phyloP scores from a whole-genome alignment of 92 coral and sea anemone genomes.

The Virgularia gustaviana region DNA sequence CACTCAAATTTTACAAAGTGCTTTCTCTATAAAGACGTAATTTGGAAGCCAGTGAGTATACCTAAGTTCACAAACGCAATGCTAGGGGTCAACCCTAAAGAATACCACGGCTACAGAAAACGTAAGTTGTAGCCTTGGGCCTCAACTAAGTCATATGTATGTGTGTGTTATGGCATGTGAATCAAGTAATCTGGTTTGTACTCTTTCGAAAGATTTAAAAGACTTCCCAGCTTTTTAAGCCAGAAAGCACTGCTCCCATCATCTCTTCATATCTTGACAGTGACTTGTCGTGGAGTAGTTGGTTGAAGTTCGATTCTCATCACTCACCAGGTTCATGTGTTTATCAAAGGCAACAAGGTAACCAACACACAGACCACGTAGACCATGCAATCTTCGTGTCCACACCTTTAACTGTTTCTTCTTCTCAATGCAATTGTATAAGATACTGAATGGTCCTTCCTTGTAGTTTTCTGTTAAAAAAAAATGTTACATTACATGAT shows the following conservation, averaged over 20 bases:
- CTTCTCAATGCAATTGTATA: constrained; percentile 80
- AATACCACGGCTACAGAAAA: too few species aligned
- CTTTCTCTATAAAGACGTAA: too few species aligned
- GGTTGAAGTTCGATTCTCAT: background rate
- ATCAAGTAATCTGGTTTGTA: constrained; percentile 7
- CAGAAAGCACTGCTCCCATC: background rate
- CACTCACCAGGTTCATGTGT: constrained; percentile 94
- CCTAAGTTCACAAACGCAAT: too few species aligned
- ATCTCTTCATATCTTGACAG: background rate
- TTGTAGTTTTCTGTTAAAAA: constrained; percentile 52
- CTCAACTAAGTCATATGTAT: too few species aligned
- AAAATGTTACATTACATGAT: too few species aligned
- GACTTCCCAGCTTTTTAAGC: background rate
- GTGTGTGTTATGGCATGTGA: background rate
- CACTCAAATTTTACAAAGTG: too few species aligned
- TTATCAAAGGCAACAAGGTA: constrained; percentile 95
- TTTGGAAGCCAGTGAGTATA: too few species aligned
- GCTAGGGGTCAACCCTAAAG: too few species aligned
- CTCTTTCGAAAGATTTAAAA: constrained; percentile 26
- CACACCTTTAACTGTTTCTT: constrained; percentile 77
- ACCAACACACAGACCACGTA: constrained; percentile 86
- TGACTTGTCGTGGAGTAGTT: background rate
- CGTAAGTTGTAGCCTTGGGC: too few species aligned
- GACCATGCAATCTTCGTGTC: constrained; percentile 84
- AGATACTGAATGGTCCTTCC: constrained; percentile 86